A percentile compares a stretch with the other conserved stretches of the same genome.
Evolutionary conservation across 2,888 invertebrate species (phyloP).

Genomic region (Cryptosula pallasiana): DNA sequence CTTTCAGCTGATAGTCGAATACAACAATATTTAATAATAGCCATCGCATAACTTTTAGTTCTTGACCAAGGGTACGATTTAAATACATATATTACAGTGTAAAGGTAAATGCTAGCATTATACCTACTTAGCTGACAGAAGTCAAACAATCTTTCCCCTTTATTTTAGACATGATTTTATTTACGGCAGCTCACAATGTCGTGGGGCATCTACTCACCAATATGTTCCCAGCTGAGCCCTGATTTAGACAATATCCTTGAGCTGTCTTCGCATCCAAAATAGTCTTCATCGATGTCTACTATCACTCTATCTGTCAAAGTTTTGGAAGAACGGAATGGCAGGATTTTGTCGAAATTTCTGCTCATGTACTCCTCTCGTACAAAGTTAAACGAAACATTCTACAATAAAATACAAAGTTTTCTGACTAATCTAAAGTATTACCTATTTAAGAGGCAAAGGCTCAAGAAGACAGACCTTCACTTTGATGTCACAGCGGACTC

Average conservation of each 20-base stretch:
- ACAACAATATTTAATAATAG: too few relatives aligned
- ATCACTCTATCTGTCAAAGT: not conserved
- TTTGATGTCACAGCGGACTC: not conserved
- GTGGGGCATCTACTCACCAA: constrained; percentile 8
- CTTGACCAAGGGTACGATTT: too few relatives aligned
- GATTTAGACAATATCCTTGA: not conserved
- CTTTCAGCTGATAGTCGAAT: too few relatives aligned
- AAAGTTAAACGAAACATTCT: constrained; percentile 6
- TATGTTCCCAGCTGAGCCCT: not conserved
- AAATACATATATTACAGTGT: too few relatives aligned
- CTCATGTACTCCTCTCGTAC: not conserved
- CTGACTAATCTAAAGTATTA: too few relatives aligned
- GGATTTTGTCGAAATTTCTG: not conserved
- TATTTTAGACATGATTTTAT: too few relatives aligned
- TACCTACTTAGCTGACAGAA: too few relatives aligned
- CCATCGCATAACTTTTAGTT: too few relatives aligned
- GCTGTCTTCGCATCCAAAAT: constrained; percentile 12
- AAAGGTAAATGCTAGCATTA: too few relatives aligned
- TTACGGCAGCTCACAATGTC: too few relatives aligned
- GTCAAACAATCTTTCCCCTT: too few relatives aligned
- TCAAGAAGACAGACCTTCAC: not conserved
- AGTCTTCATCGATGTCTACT: constrained; percentile 16
- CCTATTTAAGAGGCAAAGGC: too few relatives aligned
- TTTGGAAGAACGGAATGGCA: not conserved
- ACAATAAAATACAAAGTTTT: not conserved